Percentiles rank a stretch among this genome's conserved stretches.
Evolutionary conservation across 1,140 invertebrate genomes (phyloP).

Genomic region (Myzus persicae): DNA sequence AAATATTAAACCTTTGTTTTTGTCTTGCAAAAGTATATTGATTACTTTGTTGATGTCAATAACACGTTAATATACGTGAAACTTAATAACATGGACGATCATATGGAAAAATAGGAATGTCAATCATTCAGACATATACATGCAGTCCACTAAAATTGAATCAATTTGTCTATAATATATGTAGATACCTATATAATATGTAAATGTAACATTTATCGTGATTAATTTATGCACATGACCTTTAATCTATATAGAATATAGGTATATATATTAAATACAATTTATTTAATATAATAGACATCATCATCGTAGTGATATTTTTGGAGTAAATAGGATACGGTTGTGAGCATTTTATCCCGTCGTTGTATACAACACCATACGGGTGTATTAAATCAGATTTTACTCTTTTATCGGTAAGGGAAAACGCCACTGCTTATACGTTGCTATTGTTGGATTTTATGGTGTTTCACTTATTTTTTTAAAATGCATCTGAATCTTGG

Average conservation of each 20-base stretch:
- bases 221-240: not conserved
- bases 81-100: not conserved
- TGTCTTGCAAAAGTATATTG: too few species aligned
- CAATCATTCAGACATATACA: not conserved
- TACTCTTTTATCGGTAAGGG: not conserved
- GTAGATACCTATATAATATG: too few species aligned
- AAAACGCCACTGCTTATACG: not conserved
- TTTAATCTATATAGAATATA: not conserved
- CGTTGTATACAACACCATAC: not conserved
- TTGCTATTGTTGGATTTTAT: conserved; percentile 30
- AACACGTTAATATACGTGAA: too few species aligned
- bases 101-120: not conserved
- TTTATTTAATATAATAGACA: not conserved
- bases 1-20: too few species aligned
- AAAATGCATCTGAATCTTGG: not conserved
- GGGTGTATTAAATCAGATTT: not conserved
- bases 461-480: conserved; percentile 24
- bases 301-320: not conserved
- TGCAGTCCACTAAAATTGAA: not conserved
- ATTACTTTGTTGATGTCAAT: too few species aligned
- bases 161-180: not conserved
- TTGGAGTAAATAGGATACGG: not conserved
- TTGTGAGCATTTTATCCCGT: not conserved
- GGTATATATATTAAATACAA: not conserved
- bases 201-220: not conserved